These are phyloP conservation scores for Pterois miles DNA, from an alignment of 2,797 vertebrate species.

Conservation along the genomic window DNA sequence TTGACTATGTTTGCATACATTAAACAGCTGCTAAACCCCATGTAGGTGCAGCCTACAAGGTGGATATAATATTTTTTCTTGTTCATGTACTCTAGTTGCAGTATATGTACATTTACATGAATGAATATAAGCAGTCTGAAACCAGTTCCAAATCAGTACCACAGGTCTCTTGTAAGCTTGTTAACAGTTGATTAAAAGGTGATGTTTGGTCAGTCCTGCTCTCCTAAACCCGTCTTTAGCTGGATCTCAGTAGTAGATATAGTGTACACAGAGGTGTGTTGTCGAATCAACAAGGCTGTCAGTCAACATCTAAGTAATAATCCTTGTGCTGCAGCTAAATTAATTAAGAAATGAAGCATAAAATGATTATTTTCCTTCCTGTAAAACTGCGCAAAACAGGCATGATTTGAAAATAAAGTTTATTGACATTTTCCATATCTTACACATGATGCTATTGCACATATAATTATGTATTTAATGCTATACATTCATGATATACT, in stretches of 20 bases:
- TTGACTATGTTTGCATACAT: background rate
- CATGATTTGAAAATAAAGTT: constrained; percentile 61
- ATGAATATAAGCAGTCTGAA: background rate
- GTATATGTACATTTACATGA: background rate
- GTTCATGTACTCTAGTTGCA: background rate
- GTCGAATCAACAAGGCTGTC: background rate
- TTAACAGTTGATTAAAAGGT: constrained; percentile 39
- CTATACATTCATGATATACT: constrained; percentile 5
- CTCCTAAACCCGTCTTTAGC: constrained; percentile 15
- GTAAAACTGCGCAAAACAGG: background rate
- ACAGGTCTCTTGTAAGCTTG: constrained; percentile 22
- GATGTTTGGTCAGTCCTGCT: constrained; percentile 20
- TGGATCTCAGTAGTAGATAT: background rate
- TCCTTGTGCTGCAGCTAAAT: background rate
- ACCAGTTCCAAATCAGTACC: background rate
- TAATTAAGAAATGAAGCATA: background rate
- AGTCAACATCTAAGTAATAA: background rate
- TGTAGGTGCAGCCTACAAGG: background rate
- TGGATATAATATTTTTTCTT: background rate
- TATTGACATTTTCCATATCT: constrained; percentile 38
- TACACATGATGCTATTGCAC: constrained; percentile 42
- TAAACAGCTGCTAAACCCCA: background rate
- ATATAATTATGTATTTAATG: constrained; percentile 8
- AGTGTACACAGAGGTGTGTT: background rate
- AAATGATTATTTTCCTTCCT: background rate